Base-by-base conservation (phyloP, 2,113 vertebrate species). In the Monarcha castaneiventris region DNA sequence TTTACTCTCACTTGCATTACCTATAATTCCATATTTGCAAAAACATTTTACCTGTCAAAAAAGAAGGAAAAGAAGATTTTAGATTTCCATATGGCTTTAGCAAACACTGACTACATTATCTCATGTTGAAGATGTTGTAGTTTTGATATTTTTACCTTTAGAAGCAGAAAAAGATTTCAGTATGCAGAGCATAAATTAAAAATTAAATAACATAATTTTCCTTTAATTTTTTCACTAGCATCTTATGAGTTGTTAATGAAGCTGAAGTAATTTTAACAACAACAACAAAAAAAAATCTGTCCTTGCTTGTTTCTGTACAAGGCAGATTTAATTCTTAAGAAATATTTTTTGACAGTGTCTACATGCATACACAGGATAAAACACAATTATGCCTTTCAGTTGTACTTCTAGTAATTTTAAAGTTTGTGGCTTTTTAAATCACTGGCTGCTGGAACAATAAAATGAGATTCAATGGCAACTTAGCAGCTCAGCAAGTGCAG, bases 401-500 rank as follows among this genome's bases (percentile, higher is more conserved):
- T 84, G 27, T 46, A 76, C 30, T 78, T 91, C 54, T 75, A 84
- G 44, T 78, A 95, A 46, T 93, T 55, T 87, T n/a, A 84, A 87
- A 35, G 76, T 44, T 62, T 82, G 17, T n/a, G 17, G 3, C 52
- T 82, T 87, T 94, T 90, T 35, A 89, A 77, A 81, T 82, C 56
- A 64, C 37, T 64, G 19, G 4, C 26, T 72, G 49, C 80, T 84
- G 64, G 86, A 88, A 77, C n/a, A 55, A 93, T 44, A 81, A 86
- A 68, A 74, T 52, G 67, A 76, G 9, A 92, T 95, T 81, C 37
- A 55, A 43, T 54, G 15, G 30, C 52, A 58, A 80, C 75, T 90
- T 78, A 88, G 75, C 54, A 92, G n/a, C 74, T 76, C 58, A 94
- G 83, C 48, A 82, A 96, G 91, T 74, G 63, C n/a, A n/a, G 52